Evolutionary conservation across 2,888 invertebrate species (phyloP).

Genomic region (Napeogenes sylphis): DNA sequence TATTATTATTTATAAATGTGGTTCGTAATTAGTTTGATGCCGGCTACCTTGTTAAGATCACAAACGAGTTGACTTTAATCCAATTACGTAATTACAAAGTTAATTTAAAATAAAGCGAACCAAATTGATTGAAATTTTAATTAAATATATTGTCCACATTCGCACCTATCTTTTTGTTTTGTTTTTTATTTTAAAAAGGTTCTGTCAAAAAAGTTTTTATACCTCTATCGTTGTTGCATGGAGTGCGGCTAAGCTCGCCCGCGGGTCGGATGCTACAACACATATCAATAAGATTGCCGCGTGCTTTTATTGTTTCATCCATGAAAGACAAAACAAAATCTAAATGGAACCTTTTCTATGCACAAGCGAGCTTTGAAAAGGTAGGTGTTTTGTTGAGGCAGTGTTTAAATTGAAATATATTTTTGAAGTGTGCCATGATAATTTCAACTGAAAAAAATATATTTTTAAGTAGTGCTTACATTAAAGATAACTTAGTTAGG

Average conservation of each 20-base stretch:
- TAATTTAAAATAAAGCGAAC: not conserved
- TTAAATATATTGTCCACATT: constrained; percentile 2
- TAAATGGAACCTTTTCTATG: constrained; percentile 48
- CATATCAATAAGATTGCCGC: constrained; percentile 67
- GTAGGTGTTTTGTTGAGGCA: not conserved
- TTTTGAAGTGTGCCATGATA: not conserved
- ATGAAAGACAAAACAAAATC: constrained; percentile 48
- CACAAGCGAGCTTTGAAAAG: constrained; percentile 12
- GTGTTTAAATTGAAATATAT: not conserved
- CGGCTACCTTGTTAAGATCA: not conserved
- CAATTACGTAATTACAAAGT: constrained; percentile 1
- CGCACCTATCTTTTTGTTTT: constrained; percentile 3
- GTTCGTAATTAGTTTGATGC: not conserved
- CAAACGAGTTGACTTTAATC: not conserved
- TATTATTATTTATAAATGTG: not conserved
- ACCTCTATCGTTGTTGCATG: constrained; percentile 13
- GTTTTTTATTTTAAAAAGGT: constrained; percentile 22
- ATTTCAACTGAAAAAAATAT: not conserved
- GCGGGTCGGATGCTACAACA: constrained; percentile 56
- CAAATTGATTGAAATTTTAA: not conserved
- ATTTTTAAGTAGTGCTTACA: too few species aligned
- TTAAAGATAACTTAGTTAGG: too few species aligned
- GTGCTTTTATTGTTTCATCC: constrained; percentile 62
- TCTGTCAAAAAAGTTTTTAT: constrained; percentile 13
- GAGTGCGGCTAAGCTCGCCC: constrained; percentile 45